phyloP scores from a whole-genome alignment of 2,888 invertebrate genomes.

The Pammene fasciana region DNA sequence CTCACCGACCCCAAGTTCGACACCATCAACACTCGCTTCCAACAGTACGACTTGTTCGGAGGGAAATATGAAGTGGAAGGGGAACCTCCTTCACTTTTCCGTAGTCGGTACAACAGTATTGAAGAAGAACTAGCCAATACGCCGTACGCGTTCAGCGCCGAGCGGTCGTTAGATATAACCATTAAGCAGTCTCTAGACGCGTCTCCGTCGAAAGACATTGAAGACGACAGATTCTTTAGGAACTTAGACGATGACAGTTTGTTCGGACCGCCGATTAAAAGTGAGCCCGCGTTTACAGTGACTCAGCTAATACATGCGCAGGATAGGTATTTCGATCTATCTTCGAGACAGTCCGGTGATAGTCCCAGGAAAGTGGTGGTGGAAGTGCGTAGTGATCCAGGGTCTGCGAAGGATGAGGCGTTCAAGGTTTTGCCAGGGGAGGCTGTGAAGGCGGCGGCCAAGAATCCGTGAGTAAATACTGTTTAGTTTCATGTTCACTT shows the following conservation, averaged over 20 bases:
- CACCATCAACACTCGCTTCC: slow-evolving; percentile 75
- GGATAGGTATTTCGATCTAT: slow-evolving; percentile 75
- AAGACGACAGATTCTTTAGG: slow-evolving; percentile 71
- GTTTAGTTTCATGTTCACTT: too few relatives aligned
- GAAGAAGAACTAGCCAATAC: slow-evolving; percentile 80
- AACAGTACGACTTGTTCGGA: slow-evolving; percentile 75
- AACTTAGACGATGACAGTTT: slow-evolving; percentile 56
- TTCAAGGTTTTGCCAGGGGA: slow-evolving; percentile 46
- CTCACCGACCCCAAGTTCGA: slow-evolving; percentile 71
- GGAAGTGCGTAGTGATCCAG: slow-evolving; percentile 50
- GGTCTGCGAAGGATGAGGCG: slow-evolving; percentile 40
- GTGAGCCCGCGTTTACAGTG: slow-evolving; percentile 71
- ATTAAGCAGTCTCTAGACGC: slow-evolving; percentile 57
- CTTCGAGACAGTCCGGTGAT: slow-evolving; percentile 55
- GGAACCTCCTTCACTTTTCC: slow-evolving; percentile 69
- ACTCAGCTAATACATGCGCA: slow-evolving; percentile 78
- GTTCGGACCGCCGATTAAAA: slow-evolving; percentile 68
- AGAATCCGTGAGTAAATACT: slow-evolving; percentile 49
- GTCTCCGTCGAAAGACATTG: slow-evolving; percentile 69
- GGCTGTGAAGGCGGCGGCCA: slow-evolving; percentile 40
- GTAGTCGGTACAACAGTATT: slow-evolving; percentile 78
- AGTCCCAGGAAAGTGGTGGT: slow-evolving; percentile 57
- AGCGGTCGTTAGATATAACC: slow-evolving; percentile 69
- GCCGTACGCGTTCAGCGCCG: slow-evolving; percentile 78
- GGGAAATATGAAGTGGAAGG: slow-evolving; percentile 68